These are phyloP conservation scores for Nannobrachium achirus DNA, from an alignment of 2,113 vertebrate species.

Conservation along the genomic window DNA sequence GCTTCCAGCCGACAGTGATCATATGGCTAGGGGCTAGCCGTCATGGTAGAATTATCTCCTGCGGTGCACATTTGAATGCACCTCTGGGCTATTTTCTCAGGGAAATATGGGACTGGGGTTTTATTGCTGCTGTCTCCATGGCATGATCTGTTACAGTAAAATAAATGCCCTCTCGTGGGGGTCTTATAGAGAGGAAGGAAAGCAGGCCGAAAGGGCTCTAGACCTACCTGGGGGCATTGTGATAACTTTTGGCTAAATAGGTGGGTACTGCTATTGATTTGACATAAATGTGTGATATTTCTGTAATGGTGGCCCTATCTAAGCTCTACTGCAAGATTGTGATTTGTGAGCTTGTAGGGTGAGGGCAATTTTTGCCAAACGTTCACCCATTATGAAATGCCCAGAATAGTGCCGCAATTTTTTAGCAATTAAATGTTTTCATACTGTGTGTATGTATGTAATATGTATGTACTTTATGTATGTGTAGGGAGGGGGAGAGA, in stretches of 20 bases:
- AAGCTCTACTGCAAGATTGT: too few relatives aligned
- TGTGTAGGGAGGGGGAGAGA: too few relatives aligned
- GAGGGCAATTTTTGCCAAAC: too few relatives aligned
- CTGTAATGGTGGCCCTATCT: constrained; percentile 40
- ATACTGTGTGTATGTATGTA: too few relatives aligned
- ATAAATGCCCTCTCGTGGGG: constrained; percentile 40
- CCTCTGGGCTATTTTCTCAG: constrained; percentile 33
- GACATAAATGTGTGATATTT: constrained; percentile 57
- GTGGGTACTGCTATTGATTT: constrained; percentile 17
- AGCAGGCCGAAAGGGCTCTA: constrained; percentile 57
- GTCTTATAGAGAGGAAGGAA: constrained; percentile 45
- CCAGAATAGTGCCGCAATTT: too few relatives aligned
- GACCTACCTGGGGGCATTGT: constrained; percentile 45
- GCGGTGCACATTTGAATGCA: constrained; percentile 23
- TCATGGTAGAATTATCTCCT: background rate
- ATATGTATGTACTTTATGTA: too few relatives aligned
- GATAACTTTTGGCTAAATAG: constrained; percentile 26
- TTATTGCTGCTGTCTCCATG: constrained; percentile 59
- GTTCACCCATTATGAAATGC: too few relatives aligned
- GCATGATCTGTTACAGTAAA: constrained; percentile 53
- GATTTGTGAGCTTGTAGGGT: too few relatives aligned
- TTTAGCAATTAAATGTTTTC: too few relatives aligned
- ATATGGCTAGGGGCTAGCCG: too few relatives aligned
- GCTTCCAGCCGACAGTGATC: too few relatives aligned
- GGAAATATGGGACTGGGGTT: constrained; percentile 33